These are phyloP conservation scores for Gastracanthus pulcherrimus DNA, from an alignment of 2,888 invertebrate genomes.

Conservation along the genomic window DNA sequence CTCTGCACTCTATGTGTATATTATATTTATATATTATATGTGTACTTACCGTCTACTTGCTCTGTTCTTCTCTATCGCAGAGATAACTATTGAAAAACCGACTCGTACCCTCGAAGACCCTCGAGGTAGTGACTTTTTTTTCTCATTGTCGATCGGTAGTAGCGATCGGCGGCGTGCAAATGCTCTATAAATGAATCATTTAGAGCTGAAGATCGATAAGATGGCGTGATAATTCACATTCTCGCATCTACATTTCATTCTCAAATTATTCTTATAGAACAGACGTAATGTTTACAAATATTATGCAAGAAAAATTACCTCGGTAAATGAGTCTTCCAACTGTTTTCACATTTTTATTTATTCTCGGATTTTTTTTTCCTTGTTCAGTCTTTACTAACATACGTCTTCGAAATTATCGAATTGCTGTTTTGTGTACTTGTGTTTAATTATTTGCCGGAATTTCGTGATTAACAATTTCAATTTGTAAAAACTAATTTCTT, in stretches of 20 bases:
- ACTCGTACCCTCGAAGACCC: conserved; percentile 66
- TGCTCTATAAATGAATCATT: conserved; percentile 47
- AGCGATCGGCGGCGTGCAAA: conserved; percentile 58
- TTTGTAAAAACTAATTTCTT: no score
- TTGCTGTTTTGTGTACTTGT: no score
- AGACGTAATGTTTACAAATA: conserved; percentile 57
- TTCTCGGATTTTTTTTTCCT: neutral
- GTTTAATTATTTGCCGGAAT: no score
- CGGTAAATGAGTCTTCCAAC: no score
- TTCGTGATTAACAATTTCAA: no score
- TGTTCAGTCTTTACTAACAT: conserved; percentile 19
- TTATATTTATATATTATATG: conserved; percentile 17
- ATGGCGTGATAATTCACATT: conserved; percentile 20
- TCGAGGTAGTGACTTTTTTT: conserved; percentile 61
- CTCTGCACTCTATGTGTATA: conserved; percentile 5
- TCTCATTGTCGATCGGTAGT: conserved; percentile 57
- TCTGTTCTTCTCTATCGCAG: conserved; percentile 12
- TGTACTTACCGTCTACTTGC: conserved; percentile 26
- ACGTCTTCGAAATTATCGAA: no score
- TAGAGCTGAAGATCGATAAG: conserved; percentile 47
- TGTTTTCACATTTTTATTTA: neutral
- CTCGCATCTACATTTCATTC: conserved; percentile 38
- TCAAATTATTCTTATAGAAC: neutral
- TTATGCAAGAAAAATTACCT: neutral
- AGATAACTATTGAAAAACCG: conserved; percentile 7